A percentile compares a stretch with the other conserved stretches of the same genome.
phyloP scores from a whole-genome alignment of 2,888 invertebrate genomes.

The Parnassius apollo region DNA sequence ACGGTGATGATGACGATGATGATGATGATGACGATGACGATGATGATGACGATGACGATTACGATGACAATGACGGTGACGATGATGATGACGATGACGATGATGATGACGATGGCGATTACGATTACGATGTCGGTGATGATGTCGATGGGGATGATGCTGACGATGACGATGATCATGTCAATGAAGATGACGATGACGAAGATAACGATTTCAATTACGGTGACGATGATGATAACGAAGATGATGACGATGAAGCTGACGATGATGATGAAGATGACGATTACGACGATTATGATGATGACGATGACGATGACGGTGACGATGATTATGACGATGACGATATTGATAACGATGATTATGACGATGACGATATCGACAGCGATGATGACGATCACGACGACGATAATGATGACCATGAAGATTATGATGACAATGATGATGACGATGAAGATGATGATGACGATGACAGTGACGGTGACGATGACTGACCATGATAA shows the following conservation, averaged over 20 bases:
- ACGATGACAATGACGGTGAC: not conserved
- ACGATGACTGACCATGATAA: too few species aligned
- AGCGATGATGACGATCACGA: not conserved
- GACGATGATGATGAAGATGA: not conserved
- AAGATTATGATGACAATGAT: not conserved
- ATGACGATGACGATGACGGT: not conserved
- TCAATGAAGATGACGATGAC: not conserved
- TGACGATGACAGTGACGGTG: too few species aligned
- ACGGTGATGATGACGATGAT: too few species aligned
- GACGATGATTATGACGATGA: not conserved
- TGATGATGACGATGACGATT: too few species aligned
- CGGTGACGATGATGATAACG: not conserved
- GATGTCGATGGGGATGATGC: not conserved
- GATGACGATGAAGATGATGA: too few species aligned
- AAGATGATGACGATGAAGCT: not conserved
- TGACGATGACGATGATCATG: too few species aligned
- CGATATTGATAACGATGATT: not conserved
- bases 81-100: not conserved
- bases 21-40: too few species aligned
- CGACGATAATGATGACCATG: not conserved
- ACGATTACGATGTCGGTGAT: not conserved
- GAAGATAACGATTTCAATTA: not conserved
- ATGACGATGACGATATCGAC: not conserved
- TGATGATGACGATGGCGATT: not conserved
- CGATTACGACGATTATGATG: too few species aligned